Percentiles rank a stretch among this genome's conserved stretches.
Conservation (phyloP, 2,888 invertebrate species). For the Ennomos fuscantarius region DNA sequence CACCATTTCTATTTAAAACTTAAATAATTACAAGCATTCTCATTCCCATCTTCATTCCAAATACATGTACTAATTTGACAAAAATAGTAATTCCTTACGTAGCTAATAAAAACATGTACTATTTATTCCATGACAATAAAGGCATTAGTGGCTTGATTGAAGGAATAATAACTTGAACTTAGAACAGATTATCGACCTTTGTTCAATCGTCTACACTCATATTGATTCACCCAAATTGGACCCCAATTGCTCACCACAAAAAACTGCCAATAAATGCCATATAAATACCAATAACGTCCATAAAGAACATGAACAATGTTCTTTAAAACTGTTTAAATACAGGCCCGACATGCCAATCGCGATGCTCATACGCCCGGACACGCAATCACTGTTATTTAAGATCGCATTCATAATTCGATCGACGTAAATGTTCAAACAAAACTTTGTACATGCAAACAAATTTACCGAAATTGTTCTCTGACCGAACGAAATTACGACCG, state of each 20-base stretch:
- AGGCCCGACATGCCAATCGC: conserved; percentile 42
- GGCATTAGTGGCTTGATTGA: no score
- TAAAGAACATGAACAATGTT: conserved; percentile 44
- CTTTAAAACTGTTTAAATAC: conserved; percentile 45
- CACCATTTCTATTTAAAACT: no score
- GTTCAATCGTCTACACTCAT: conserved; percentile 13
- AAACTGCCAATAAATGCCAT: conserved; percentile 29
- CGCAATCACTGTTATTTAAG: conserved; percentile 71
- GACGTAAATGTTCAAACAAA: conserved; percentile 74
- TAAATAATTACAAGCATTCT: no score
- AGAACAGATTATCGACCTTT: conserved; percentile 27
- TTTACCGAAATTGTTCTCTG: conserved; percentile 78
- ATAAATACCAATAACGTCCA: conserved; percentile 24
- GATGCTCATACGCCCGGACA: conserved; percentile 44
- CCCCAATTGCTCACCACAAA: conserved; percentile 19
- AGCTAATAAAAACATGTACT: no score
- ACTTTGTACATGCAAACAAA: conserved; percentile 77
- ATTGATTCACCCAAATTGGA: conserved; percentile 24
- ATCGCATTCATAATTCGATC: conserved; percentile 66
- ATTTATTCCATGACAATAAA: no score
- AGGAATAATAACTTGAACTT: neutral
- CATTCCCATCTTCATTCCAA: no score
- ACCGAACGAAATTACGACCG: conserved; percentile 74
- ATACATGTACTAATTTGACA: no score
- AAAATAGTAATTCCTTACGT: no score